Base-by-base conservation (phyloP, 2,888 invertebrate species). In the Hyppa rectilinea region DNA sequence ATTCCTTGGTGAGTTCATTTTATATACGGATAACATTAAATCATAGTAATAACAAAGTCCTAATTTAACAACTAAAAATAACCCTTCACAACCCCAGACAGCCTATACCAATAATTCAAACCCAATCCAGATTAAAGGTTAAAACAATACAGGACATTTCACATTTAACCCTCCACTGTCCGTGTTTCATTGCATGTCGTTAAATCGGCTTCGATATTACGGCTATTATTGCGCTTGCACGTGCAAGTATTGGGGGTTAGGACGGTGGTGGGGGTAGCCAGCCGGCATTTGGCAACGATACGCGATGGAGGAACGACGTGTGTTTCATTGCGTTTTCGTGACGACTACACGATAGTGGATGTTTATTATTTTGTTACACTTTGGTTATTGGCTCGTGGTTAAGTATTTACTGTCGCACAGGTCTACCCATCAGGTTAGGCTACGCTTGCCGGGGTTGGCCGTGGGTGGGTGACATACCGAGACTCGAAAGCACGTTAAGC, bases 151-250 rank as follows among this genome's bases (percentile, higher is more conserved):
- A 68, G 61, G 47, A 69, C 66, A 71, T 78, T 75, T 81, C 60
- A 77, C 74, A 71, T 84, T 75, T 82, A 75, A 83, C 83, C 79
- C 68, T 56, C 64, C 43, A 62, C 62, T 75, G 69, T 49, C 75
- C 79, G 64, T 65, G 82, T 82, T 75, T 82, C 85, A 84, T 79
- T 75, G 85, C 74, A 82, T 71, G 85, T 77, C 85, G 85, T 83
- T 83, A 84, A 76, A 81, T 70, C 81, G 55, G 67, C 60, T 71
- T 72, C 78, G 78, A 73, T 76, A 80, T 85, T 76, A 70, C 72
- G 53, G 80, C 71, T 76, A 84, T 84, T 84, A 85, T 82, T 82
- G 85, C 75, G 61, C 67, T 65, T 82, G 82, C 86, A 82, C 80
- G 86, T 79, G 83, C 55, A 78, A 53, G 80, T 47, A 47, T 62